phyloP scores from a whole-genome alignment of 1,140 invertebrate genomes.

The Meloidogyne hapla region DNA sequence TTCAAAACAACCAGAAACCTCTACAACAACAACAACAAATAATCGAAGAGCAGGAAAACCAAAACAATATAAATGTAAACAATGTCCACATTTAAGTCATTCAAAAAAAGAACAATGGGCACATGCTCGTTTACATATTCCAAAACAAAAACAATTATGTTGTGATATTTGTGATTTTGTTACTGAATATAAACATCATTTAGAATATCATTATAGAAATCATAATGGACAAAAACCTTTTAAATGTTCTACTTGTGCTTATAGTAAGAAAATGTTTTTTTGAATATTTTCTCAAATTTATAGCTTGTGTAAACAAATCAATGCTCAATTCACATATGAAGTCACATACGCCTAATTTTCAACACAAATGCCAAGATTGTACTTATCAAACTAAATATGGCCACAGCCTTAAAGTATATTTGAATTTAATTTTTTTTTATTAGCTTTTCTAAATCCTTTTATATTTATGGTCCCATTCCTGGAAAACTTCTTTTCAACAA shows the following conservation, averaged over 20 bases:
- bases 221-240: slow-evolving; percentile 94
- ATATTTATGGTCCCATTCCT: no score
- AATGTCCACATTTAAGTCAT: slow-evolving; percentile 76
- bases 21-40: no score
- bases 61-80: slow-evolving; percentile 86
- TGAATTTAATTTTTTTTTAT: not conserved
- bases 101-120: slow-evolving; percentile 90
- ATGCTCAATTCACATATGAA: slow-evolving; percentile 99
- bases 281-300: not conserved
- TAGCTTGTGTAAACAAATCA: slow-evolving; percentile 92
- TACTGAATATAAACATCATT: slow-evolving; percentile 95
- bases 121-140: slow-evolving; percentile 82
- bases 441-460: not conserved
- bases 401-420: slow-evolving; percentile 84
- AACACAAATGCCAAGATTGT: slow-evolving; percentile 89
- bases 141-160: slow-evolving; percentile 82
- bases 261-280: not conserved
- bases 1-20: slow-evolving; percentile 35
- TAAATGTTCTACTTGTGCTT: slow-evolving; percentile 73
- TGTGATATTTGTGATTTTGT: slow-evolving; percentile 93
- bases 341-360: slow-evolving; percentile 92
- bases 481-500: no score
- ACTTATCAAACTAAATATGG: slow-evolving; percentile 97
- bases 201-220: slow-evolving; percentile 93
- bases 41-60: slow-evolving; percentile 54